Evolutionary conservation across 2,113 vertebrate species (phyloP).

Genomic region (Dascyllus trimaculatus): DNA sequence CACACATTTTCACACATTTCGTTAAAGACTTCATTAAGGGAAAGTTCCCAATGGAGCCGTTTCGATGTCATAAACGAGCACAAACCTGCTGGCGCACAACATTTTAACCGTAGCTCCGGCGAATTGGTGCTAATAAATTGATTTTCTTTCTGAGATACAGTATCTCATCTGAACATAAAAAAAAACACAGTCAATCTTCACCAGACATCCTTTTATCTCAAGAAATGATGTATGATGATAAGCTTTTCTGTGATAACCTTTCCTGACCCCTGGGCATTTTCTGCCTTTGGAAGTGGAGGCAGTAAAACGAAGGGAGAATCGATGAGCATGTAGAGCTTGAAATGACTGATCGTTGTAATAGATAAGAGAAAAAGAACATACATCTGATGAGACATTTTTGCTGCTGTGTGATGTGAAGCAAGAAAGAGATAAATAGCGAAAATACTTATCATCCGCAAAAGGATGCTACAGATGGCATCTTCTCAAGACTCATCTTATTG

Average conservation of each 20-base stretch:
- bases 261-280: background rate
- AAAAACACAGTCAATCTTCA: background rate
- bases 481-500: too few relatives aligned
- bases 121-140: background rate
- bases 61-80: background rate
- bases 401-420: too few relatives aligned
- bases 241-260: conserved; percentile 11
- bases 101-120: background rate
- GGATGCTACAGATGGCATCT: too few relatives aligned
- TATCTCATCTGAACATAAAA: background rate
- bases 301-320: background rate
- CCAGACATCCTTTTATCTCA: background rate
- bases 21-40: background rate
- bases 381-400: too few relatives aligned
- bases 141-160: background rate
- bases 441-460: too few relatives aligned
- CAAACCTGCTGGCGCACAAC: background rate
- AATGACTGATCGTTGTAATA: background rate
- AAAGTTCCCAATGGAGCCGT: background rate
- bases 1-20: conserved; percentile 1
- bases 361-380: too few relatives aligned
- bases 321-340: background rate
- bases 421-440: too few relatives aligned
- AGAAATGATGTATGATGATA: conserved; percentile 4
- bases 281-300: background rate